Percentiles rank a stretch among this genome's conserved stretches.
These are phyloP conservation scores for Medauroidea extradentata DNA, from an alignment of 1,140 invertebrate species.

Conservation along the genomic window DNA sequence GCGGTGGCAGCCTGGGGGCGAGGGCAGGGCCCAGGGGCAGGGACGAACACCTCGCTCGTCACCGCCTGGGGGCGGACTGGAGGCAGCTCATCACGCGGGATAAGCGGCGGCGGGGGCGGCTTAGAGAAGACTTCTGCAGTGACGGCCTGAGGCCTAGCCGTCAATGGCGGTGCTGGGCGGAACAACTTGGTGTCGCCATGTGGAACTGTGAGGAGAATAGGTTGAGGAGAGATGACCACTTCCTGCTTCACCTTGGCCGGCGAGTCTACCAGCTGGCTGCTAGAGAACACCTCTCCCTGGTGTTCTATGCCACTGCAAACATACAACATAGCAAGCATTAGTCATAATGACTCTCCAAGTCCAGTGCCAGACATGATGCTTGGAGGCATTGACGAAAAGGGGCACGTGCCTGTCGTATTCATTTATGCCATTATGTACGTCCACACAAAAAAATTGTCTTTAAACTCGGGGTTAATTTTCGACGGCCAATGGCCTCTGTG, in stretches of 20 bases:
- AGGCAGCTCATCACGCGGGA: neutral
- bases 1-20: conserved; percentile 62
- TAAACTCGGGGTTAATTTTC: no score
- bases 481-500: no score
- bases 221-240: no score
- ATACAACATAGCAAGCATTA: no score
- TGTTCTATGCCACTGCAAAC: conserved; percentile 83
- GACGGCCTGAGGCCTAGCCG: neutral
- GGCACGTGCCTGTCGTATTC: no score
- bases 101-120: conserved; percentile 6
- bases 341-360: no score
- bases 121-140: conserved; percentile 1
- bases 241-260: no score
- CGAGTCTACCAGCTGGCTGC: conserved; percentile 53
- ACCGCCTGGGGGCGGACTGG: neutral
- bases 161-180: neutral
- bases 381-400: no score
- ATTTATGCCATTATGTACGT: no score
- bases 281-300: conserved; percentile 78
- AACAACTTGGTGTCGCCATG: neutral
- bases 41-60: conserved; percentile 13
- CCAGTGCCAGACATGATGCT: no score
- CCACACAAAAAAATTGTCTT: no score
- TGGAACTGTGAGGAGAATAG: no score
- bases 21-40: conserved; percentile 23